These are phyloP conservation scores for Eupithecia inturbata DNA, from an alignment of 2,888 invertebrate genomes.

Conservation along the genomic window DNA sequence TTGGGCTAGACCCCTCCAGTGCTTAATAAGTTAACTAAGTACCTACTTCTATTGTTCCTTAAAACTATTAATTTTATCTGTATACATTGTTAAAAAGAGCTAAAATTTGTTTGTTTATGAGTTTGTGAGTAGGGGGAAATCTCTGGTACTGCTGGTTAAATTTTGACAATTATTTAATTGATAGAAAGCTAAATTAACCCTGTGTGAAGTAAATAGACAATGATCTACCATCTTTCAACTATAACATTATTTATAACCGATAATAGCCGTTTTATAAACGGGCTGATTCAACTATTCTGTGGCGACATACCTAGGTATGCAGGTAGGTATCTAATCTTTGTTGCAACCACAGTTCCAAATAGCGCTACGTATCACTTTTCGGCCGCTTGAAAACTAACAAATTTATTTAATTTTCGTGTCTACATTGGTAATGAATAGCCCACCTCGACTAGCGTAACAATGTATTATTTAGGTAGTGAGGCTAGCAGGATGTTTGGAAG, in stretches of 20 bases:
- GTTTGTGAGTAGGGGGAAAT: not conserved
- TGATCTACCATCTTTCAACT: too few relatives aligned
- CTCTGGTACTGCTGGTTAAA: not conserved
- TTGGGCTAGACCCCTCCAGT: not conserved
- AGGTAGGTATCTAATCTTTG: not conserved
- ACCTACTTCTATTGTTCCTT: not conserved
- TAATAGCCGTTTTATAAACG: too few relatives aligned
- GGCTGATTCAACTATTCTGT: too few relatives aligned
- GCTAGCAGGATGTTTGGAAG: slow-evolving; percentile 55
- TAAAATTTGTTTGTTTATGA: not conserved
- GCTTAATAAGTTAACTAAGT: not conserved
- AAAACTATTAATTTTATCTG: too few relatives aligned
- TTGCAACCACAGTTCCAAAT: not conserved
- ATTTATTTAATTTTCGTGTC: not conserved
- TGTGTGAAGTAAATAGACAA: too few relatives aligned
- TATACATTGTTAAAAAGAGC: too few relatives aligned
- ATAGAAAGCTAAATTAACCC: not conserved
- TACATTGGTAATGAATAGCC: not conserved
- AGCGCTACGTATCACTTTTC: not conserved
- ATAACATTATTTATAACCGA: too few relatives aligned
- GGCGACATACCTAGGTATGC: not conserved
- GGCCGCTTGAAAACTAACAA: not conserved
- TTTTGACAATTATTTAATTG: not conserved
- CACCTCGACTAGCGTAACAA: not conserved
- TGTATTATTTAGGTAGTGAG: slow-evolving; percentile 47